Evolutionary conservation across 2,888 invertebrate species (phyloP).

Genomic region (Notodonta dromedarius): DNA sequence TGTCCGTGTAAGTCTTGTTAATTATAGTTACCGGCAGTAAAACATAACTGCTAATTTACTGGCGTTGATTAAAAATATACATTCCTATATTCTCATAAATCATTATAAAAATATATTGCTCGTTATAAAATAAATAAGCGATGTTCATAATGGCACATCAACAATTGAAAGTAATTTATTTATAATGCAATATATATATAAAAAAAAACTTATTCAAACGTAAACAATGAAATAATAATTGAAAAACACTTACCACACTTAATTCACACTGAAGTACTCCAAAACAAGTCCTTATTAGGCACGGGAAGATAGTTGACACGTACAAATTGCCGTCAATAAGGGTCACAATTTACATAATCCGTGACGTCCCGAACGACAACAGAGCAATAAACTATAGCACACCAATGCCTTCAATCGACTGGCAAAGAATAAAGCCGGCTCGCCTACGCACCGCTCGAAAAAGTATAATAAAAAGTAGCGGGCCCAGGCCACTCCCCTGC

Average conservation of each 20-base stretch:
- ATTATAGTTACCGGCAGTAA: too few species aligned
- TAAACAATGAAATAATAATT: constrained; percentile 30
- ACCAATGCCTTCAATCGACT: constrained; percentile 81
- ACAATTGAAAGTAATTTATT: too few species aligned
- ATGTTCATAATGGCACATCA: too few species aligned
- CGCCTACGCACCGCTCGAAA: constrained; percentile 75
- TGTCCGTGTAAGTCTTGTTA: too few species aligned
- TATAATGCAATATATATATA: not conserved
- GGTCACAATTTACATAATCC: constrained; percentile 73
- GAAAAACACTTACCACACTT: constrained; percentile 53
- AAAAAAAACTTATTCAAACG: constrained; percentile 6
- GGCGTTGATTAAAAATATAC: not conserved
- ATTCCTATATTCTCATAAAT: not conserved
- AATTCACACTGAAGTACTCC: constrained; percentile 55
- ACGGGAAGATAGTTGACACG: constrained; percentile 64
- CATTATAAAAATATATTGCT: not conserved
- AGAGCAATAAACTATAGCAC: constrained; percentile 80
- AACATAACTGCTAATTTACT: not conserved
- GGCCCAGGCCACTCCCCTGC: constrained; percentile 74
- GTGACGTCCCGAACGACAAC: constrained; percentile 65
- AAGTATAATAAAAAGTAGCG: constrained; percentile 74
- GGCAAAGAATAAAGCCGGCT: constrained; percentile 77
- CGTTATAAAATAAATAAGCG: too few species aligned
- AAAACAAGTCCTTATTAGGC: constrained; percentile 66
- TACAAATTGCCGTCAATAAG: constrained; percentile 60